These are phyloP conservation scores for Camelus bactrianus DNA, from an alignment of 2,113 vertebrate genomes.

Conservation along the genomic window DNA sequence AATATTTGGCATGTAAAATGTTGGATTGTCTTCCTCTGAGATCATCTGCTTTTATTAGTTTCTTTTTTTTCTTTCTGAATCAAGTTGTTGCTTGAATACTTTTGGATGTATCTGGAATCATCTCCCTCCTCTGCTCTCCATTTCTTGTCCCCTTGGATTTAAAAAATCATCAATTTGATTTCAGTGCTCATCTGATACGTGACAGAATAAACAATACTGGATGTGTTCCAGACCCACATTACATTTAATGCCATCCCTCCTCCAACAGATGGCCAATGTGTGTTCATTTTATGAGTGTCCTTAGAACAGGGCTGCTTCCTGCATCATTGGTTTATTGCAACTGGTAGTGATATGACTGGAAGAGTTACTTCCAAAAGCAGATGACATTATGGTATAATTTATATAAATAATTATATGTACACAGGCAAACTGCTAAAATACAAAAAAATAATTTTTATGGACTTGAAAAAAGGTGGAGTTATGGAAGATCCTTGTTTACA, in stretches of 20 bases:
- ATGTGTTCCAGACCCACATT: constrained; percentile 79
- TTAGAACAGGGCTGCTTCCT: constrained; percentile 63
- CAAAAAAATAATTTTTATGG: constrained; percentile 67
- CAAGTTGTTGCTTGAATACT: constrained; percentile 28
- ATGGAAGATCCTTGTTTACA: constrained; percentile 66
- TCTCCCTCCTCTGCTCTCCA: background rate
- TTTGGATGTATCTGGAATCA: background rate
- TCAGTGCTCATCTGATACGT: constrained; percentile 77
- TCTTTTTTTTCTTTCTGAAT: background rate
- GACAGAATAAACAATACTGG: constrained; percentile 85
- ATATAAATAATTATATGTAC: constrained; percentile 75
- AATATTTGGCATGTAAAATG: background rate
- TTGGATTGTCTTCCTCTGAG: constrained; percentile 1
- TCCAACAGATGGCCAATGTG: constrained; percentile 85
- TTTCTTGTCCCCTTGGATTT: constrained; percentile 53
- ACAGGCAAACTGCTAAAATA: constrained; percentile 62
- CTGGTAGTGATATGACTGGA: constrained; percentile 74
- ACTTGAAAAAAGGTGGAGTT: constrained; percentile 61
- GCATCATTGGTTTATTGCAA: constrained; percentile 74
- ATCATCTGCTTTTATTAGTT: background rate
- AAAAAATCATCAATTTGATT: constrained; percentile 77
- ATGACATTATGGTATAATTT: constrained; percentile 73
- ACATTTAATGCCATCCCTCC: constrained; percentile 76
- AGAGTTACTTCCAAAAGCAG: constrained; percentile 71
- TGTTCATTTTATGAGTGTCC: constrained; percentile 76